Evolutionary conservation across 1,140 invertebrate species (phyloP).

Genomic region (Tetramorium alpestre): DNA sequence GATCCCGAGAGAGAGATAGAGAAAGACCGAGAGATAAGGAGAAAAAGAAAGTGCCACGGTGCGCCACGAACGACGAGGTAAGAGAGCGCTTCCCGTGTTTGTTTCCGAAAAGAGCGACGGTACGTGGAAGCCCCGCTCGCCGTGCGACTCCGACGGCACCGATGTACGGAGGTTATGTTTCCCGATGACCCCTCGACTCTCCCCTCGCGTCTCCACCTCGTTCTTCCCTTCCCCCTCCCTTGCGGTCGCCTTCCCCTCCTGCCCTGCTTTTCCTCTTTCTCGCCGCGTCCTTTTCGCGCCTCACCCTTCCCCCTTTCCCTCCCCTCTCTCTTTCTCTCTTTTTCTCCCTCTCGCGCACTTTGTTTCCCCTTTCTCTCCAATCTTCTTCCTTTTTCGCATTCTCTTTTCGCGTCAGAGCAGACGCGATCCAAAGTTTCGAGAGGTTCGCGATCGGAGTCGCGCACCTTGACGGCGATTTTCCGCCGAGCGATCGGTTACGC

Average conservation of each 20-base stretch:
- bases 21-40: not conserved
- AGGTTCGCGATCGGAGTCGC: slow-evolving; percentile 3
- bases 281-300: slow-evolving; percentile 45
- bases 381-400: not conserved
- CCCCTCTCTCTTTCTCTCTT: not conserved
- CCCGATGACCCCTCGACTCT: slow-evolving; percentile 77
- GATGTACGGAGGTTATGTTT: slow-evolving; percentile 79
- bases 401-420: slow-evolving; percentile 17
- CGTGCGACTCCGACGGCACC: slow-evolving; percentile 32
- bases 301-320: slow-evolving; percentile 9
- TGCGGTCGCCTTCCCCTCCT: not conserved
- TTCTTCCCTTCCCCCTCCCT: slow-evolving; percentile 15
- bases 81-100: slow-evolving; percentile 7
- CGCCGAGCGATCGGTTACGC: slow-evolving; percentile 23
- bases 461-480: slow-evolving; percentile 40
- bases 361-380: slow-evolving; percentile 21
- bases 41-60: not conserved
- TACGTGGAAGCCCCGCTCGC: slow-evolving; percentile 29
- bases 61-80: slow-evolving; percentile 58
- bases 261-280: slow-evolving; percentile 36
- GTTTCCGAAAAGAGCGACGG: slow-evolving; percentile 38
- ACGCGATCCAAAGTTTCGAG: slow-evolving; percentile 5
- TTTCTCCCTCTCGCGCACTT: slow-evolving; percentile 2
- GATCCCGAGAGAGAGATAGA: not conserved
- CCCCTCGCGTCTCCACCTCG: slow-evolving; percentile 23